Evolutionary conservation across 2,113 vertebrate species (phyloP).

Genomic region (Trinectes maculatus): DNA sequence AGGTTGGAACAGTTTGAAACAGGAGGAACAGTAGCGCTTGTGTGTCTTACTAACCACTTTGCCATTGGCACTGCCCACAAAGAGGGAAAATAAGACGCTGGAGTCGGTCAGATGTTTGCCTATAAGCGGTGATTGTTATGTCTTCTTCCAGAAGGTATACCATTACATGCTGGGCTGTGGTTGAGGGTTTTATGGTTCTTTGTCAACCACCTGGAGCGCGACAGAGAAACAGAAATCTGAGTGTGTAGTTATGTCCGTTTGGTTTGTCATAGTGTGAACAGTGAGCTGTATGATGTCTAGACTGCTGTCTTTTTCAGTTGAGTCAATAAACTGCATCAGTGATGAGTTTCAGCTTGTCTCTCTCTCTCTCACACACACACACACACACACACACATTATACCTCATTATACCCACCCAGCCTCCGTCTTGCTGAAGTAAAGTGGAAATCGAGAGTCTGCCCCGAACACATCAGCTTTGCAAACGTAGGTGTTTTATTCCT

Average conservation of each 20-base stretch:
- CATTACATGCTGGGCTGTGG: conserved; percentile 66
- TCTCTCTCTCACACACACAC: conserved; percentile 20
- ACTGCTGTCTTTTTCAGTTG: conserved; percentile 53
- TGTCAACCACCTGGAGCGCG: conserved; percentile 22
- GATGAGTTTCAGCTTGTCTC: conserved; percentile 75
- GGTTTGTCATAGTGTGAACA: conserved; percentile 25
- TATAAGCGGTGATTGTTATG: conserved; percentile 82
- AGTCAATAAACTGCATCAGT: conserved; percentile 61
- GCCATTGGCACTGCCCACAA: conserved; percentile 38
- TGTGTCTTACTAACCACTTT: conserved; percentile 47
- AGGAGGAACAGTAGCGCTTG: conserved; percentile 46
- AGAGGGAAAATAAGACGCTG: conserved; percentile 24
- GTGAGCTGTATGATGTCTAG: conserved; percentile 48
- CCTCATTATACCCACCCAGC: not conserved
- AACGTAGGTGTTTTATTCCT: conserved; percentile 28
- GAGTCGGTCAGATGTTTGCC: conserved; percentile 49
- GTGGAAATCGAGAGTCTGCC: not conserved
- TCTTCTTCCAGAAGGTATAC: conserved; percentile 77
- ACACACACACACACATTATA: not conserved
- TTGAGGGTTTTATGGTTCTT: conserved; percentile 25
- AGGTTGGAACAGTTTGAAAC: conserved; percentile 25
- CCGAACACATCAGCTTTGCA: conserved; percentile 21
- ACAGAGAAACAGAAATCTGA: conserved; percentile 25
- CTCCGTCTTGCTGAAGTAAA: not conserved
- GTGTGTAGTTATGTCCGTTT: conserved; percentile 14